Evolutionary conservation across 2,888 invertebrate species (phyloP).

Genomic region (Abrostola tripartita): DNA sequence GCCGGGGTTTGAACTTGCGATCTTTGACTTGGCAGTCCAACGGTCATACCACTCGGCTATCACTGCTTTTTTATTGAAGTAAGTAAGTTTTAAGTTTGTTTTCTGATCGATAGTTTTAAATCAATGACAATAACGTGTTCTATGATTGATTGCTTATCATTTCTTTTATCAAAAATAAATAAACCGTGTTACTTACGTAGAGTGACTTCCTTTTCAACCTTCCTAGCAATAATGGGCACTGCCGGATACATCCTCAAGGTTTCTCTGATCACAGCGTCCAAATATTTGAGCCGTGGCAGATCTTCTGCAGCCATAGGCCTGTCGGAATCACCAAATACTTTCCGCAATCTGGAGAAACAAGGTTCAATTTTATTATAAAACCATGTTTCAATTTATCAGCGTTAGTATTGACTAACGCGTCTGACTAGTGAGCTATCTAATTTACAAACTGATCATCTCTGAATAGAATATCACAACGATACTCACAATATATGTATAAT

Average conservation of each 20-base stretch:
- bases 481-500: too few species aligned
- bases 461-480: too few species aligned
- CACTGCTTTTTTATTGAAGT: too few species aligned
- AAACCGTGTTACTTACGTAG: constrained; percentile 48
- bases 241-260: constrained; percentile 62
- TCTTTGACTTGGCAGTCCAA: too few species aligned
- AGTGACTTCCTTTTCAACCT: constrained; percentile 51
- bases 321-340: constrained; percentile 50
- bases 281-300: constrained; percentile 52
- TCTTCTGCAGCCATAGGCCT: constrained; percentile 50
- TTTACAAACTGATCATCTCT: too few species aligned
- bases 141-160: neutral
- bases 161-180: neutral
- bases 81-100: too few species aligned
- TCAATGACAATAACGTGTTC: neutral
- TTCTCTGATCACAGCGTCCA: constrained; percentile 63
- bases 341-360: constrained; percentile 38
- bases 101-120: too few species aligned
- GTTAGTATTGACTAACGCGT: too few species aligned
- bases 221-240: constrained; percentile 57
- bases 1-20: too few species aligned
- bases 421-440: too few species aligned
- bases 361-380: neutral
- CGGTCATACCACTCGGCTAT: too few species aligned
- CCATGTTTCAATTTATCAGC: too few species aligned